Evolutionary conservation across 23 tunicate genomes (phyloP).

Genomic region (Trididemnum nubilum): DNA sequence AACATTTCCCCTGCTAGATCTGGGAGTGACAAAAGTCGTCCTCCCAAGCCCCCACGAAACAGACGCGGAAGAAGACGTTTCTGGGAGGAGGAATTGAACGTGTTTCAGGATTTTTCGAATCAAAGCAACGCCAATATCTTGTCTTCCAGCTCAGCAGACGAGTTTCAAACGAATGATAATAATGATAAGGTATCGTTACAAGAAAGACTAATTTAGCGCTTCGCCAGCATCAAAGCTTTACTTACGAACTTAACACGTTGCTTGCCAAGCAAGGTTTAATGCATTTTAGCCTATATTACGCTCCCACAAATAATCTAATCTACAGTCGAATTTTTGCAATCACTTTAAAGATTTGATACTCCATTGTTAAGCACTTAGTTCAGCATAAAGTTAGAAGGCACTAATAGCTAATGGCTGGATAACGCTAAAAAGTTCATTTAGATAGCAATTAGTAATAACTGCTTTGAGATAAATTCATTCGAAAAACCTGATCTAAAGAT

Average conservation of each 20-base stretch:
- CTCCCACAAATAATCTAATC: too few species aligned
- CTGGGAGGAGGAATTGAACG: constrained; percentile 11
- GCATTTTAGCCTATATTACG: too few species aligned
- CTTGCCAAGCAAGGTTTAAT: too few species aligned
- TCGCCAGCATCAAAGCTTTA: neutral
- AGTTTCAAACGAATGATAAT: neutral
- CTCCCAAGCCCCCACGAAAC: constrained; percentile 40
- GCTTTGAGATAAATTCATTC: too few species aligned
- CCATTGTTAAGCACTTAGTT: too few species aligned
- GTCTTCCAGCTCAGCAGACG: neutral
- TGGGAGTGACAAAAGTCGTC: neutral
- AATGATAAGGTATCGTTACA: neutral
- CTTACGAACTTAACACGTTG: neutral
- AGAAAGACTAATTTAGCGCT: neutral
- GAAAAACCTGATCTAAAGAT: too few species aligned
- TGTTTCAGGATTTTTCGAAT: neutral
- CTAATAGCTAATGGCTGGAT: too few species aligned
- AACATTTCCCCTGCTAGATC: neutral
- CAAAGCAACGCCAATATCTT: neutral
- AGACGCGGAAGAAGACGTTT: neutral
- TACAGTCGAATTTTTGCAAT: too few species aligned
- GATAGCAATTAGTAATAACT: too few species aligned
- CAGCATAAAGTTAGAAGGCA: too few species aligned
- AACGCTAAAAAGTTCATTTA: too few species aligned
- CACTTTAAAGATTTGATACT: too few species aligned